Evolutionary conservation across 2,797 vertebrate genomes (phyloP).

Genomic region (Melanotaenia boesemani): DNA sequence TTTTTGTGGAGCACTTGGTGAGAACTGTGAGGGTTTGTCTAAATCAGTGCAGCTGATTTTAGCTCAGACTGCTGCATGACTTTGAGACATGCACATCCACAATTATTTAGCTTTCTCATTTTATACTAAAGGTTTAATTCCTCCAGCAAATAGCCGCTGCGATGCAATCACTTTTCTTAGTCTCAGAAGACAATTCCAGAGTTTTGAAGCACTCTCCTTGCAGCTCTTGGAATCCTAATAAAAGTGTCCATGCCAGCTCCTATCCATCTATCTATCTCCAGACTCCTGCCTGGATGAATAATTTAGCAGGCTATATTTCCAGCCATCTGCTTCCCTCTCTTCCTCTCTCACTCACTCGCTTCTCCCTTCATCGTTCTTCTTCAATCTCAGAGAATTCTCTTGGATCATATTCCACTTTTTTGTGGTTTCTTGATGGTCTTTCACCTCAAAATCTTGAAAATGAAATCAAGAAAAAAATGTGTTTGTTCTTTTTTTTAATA

Average conservation of each 20-base stretch:
- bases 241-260: constrained; percentile 70
- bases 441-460: constrained; percentile 15
- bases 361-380: constrained; percentile 51
- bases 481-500: background rate
- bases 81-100: background rate
- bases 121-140: constrained; percentile 44
- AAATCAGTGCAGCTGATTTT: background rate
- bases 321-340: constrained; percentile 73
- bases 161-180: constrained; percentile 62
- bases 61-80: background rate
- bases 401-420: constrained; percentile 18
- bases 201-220: constrained; percentile 65
- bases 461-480: constrained; percentile 22
- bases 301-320: constrained; percentile 80
- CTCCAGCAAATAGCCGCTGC: constrained; percentile 40
- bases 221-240: constrained; percentile 72
- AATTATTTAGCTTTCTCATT: constrained; percentile 34
- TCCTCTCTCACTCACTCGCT: constrained; percentile 35
- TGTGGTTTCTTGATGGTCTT: background rate
- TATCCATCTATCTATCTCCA: constrained; percentile 74
- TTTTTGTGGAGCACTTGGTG: too few species aligned
- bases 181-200: constrained; percentile 68
- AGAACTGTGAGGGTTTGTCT: too few species aligned
- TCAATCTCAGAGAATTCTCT: constrained; percentile 27
- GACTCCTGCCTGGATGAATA: constrained; percentile 79